These are phyloP conservation scores for Whitmania pigra DNA, from an alignment of 1,140 invertebrate genomes.

Conservation along the genomic window DNA sequence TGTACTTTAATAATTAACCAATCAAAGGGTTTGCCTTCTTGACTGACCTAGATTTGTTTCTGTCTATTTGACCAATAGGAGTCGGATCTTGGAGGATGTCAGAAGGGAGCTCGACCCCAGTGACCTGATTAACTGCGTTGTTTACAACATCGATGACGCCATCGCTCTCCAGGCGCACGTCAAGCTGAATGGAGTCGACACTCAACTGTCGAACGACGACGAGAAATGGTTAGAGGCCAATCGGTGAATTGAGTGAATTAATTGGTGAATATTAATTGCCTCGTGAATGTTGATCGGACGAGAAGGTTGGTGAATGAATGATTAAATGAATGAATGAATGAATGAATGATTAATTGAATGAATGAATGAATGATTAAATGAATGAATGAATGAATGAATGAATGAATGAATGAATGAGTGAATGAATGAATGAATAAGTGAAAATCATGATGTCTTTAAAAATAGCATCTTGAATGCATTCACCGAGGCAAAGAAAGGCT, in stretches of 20 bases:
- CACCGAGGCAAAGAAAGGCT: neutral
- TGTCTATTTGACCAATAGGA: constrained; percentile 27
- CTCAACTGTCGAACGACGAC: constrained; percentile 46
- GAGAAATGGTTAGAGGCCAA: neutral
- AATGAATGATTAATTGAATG: neutral
- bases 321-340: neutral
- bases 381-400: neutral
- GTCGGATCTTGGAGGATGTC: constrained; percentile 42
- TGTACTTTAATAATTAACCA: neutral
- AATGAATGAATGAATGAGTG: neutral
- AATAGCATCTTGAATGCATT: neutral
- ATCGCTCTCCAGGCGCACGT: constrained; percentile 26
- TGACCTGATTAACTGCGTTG: constrained; percentile 49
- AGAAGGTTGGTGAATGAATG: constrained; percentile 48
- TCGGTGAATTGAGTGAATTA: no score
- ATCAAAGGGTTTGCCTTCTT: no score
- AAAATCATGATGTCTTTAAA: neutral
- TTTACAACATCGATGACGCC: constrained; percentile 60
- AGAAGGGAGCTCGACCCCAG: constrained; percentile 39
- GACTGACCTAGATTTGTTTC: neutral
- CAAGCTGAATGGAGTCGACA: constrained; percentile 45
- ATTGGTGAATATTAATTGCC: no score
- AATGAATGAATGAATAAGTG: neutral
- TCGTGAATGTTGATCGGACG: no score
- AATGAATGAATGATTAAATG: neutral